These are phyloP conservation scores for Axea sp. DNA, from an alignment of 2,888 invertebrate species.

Conservation along the genomic window DNA sequence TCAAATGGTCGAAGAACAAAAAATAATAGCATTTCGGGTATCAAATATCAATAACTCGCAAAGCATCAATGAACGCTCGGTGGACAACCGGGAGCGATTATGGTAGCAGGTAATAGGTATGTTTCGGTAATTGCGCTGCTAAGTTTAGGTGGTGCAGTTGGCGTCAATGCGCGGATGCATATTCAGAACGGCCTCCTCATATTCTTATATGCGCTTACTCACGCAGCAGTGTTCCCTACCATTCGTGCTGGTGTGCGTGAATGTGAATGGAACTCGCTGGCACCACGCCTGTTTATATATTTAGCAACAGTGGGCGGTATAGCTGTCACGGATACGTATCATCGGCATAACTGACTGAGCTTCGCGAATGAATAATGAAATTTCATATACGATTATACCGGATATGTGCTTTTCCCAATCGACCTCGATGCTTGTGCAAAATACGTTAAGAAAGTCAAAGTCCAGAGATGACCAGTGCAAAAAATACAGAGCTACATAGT, in stretches of 20 bases:
- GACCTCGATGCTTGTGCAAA: constrained; percentile 9
- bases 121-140: constrained; percentile 78
- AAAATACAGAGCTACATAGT: too few species aligned
- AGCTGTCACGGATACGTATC: constrained; percentile 79
- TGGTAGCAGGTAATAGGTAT: constrained; percentile 72
- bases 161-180: constrained; percentile 79
- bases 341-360: constrained; percentile 79
- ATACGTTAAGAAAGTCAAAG: neutral
- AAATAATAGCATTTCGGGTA: too few species aligned
- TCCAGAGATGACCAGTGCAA: too few species aligned
- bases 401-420: constrained; percentile 29
- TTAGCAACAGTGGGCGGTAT: constrained; percentile 79
- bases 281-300: constrained; percentile 79
- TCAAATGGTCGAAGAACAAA: too few species aligned
- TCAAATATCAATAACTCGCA: constrained; percentile 11
- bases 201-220: constrained; percentile 76
- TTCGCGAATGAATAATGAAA: constrained; percentile 78
- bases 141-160: constrained; percentile 78
- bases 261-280: constrained; percentile 79
- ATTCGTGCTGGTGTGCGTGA: constrained; percentile 67
- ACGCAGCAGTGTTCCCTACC: constrained; percentile 67
- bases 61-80: constrained; percentile 43
- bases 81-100: constrained; percentile 69
- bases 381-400: constrained; percentile 69
- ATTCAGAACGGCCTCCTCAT: constrained; percentile 78